These are phyloP conservation scores for Rhopilema esculentum DNA, from an alignment of 30 jellyfish, hydroid and myxozoan genomes.

Conservation along the genomic window DNA sequence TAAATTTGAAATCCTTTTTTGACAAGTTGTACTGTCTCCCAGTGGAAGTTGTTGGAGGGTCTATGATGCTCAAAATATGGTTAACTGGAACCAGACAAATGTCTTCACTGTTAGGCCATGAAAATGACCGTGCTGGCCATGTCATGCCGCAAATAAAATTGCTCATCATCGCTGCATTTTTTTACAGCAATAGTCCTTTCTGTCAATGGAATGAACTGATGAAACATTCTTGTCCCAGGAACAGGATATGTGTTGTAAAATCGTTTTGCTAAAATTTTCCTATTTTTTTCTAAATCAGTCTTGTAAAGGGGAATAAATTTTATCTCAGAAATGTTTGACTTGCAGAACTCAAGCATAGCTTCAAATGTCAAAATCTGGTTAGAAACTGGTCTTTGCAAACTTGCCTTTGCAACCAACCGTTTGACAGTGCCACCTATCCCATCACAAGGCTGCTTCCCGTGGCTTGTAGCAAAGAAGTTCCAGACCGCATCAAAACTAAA, in stretches of 20 bases:
- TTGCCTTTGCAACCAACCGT: constrained; percentile 58
- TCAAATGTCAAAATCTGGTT: constrained; percentile 42
- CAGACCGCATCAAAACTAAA: constrained; percentile 60
- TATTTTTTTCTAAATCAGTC: constrained; percentile 28
- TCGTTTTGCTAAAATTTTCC: constrained; percentile 20
- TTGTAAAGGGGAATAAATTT: constrained; percentile 33
- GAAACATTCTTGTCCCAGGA: constrained; percentile 70
- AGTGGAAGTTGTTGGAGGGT: constrained; percentile 18
- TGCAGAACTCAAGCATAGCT: constrained; percentile 37
- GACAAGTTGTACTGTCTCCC: constrained; percentile 3
- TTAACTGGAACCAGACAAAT: constrained; percentile 15
- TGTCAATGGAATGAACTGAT: too few species aligned
- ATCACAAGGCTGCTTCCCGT: constrained; percentile 83
- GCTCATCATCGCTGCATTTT: too few species aligned
- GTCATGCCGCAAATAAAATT: too few species aligned
- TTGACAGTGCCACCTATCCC: constrained; percentile 82
- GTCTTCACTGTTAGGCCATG: constrained; percentile 15
- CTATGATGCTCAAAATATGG: constrained; percentile 1
- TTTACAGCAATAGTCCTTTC: too few species aligned
- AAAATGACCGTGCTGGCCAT: constrained; percentile 17
- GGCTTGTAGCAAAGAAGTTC: constrained; percentile 78
- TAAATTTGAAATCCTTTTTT: constrained; percentile 1
- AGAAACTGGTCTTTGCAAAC: constrained; percentile 40
- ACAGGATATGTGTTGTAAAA: constrained; percentile 47
- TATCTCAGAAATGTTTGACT: constrained; percentile 46